Base-by-base conservation (phyloP, 2,888 invertebrate species). In the Caenorhabditis virilis region DNA sequence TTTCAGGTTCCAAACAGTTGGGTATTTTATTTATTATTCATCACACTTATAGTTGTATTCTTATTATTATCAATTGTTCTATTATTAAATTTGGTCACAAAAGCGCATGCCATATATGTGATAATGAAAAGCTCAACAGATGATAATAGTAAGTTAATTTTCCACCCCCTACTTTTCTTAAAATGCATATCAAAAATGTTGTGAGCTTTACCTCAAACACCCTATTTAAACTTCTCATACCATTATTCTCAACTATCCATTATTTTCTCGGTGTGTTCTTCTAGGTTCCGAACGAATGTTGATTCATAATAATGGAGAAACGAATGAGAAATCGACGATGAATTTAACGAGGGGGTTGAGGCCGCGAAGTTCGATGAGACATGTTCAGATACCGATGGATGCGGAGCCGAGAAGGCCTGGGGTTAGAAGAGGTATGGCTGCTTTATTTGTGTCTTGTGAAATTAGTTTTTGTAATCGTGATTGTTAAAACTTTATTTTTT, bases 11-110 rank as follows among this genome's bases (percentile, higher is more conserved):
- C 81, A 16, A 78, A 78, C 46, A 69, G 78, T 25, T 81, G 81
- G 81, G 77, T 81, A n/a, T 81, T 81, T 68, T 81, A 81, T 55
- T 55, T 82, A 13, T 66, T 81, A 25, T 78, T 81, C 57, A 78
- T 81, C 38, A 77, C 81, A 5, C 63, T 81, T 13, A 82, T 80
- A 25, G 63, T 79, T 33, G 81, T 81, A 9, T 74, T 81, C 46
- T 63, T 82, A 33, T 67, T 82, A 22, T 65, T 81, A 23, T 79
- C 80, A 25, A 55, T 79, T 20, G 71, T 81, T 25, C 72, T 81
- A 13, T 50, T 78, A 7, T 72, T 81, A 22, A 78, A 76, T 60
- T 67, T 82, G 38, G 58, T 76, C 54, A 77, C 79, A 20, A 78
- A 77, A 60, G 59, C 72, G 3, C 78, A 78, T 45, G 69, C 69